Percentiles rank a stretch among this genome's conserved stretches.
phyloP scores from a whole-genome alignment of 2,888 invertebrate genomes.

The Pristionchus arcanus region DNA sequence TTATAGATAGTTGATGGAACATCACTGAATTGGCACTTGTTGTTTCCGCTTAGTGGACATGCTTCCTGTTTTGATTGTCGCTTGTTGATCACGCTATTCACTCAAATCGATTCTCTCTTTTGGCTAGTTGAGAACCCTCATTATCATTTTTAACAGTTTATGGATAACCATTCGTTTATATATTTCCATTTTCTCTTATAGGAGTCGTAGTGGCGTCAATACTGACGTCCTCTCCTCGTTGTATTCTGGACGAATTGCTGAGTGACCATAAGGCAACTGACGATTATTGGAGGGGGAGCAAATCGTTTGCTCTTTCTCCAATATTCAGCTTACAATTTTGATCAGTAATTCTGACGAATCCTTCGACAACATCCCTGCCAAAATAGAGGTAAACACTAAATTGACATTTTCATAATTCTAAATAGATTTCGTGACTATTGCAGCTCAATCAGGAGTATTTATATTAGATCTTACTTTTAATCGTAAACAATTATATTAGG shows the following conservation, averaged over 20 bases:
- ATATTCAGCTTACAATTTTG: background rate
- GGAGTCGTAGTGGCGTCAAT: conserved; percentile 27
- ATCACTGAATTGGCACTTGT: conserved; percentile 23
- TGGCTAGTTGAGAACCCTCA: background rate
- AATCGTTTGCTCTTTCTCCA: conserved; percentile 35
- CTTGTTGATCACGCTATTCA: conserved; percentile 11
- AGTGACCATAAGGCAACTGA: background rate
- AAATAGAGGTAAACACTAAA: conserved; percentile 9
- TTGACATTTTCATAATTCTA: background rate
- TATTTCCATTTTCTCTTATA: background rate
- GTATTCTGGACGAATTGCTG: background rate
- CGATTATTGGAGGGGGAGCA: conserved; percentile 45
- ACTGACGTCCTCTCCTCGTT: conserved; percentile 30
- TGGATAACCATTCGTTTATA: background rate
- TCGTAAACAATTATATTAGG: no score
- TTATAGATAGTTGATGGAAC: background rate
- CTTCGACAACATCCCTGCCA: conserved; percentile 37
- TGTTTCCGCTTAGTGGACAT: conserved; percentile 44
- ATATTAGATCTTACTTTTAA: no score
- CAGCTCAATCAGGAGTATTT: no score
- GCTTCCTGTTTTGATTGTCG: conserved; percentile 46
- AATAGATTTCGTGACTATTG: no score
- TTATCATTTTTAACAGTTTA: background rate
- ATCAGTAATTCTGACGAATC: conserved; percentile 34
- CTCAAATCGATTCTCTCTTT: conserved; percentile 30